These are phyloP conservation scores for Cephus sareptanus DNA, from an alignment of 2,888 invertebrate genomes.

Conservation along the genomic window DNA sequence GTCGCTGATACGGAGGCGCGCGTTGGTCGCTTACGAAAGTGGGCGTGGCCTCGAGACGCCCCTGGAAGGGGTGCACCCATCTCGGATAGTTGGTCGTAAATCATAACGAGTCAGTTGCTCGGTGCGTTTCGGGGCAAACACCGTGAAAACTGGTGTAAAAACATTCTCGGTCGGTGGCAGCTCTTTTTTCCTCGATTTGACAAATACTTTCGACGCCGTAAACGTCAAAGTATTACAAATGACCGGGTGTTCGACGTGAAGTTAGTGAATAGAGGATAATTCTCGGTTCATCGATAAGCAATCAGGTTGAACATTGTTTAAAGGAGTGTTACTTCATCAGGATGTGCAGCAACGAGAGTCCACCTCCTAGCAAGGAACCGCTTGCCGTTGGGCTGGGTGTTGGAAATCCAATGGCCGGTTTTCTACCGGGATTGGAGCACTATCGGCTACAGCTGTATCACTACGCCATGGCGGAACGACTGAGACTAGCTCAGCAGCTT, in stretches of 20 bases:
- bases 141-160: constrained; percentile 23
- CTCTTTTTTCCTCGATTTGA: neutral
- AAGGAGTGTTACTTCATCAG: neutral
- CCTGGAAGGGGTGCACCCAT: constrained; percentile 1
- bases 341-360: constrained; percentile 66
- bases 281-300: neutral
- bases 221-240: neutral
- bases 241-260: neutral
- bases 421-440: constrained; percentile 77
- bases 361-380: constrained; percentile 55
- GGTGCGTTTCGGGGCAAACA: constrained; percentile 49
- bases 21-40: constrained; percentile 24
- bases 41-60: constrained; percentile 26
- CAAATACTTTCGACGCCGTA: neutral
- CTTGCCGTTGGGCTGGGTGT: constrained; percentile 51
- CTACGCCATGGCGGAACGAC: constrained; percentile 86
- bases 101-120: constrained; percentile 62
- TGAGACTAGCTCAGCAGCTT: constrained; percentile 71
- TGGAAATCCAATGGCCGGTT: constrained; percentile 55
- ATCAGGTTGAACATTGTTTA: neutral
- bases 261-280: neutral
- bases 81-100: constrained; percentile 38
- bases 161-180: neutral
- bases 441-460: constrained; percentile 88
- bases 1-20: constrained; percentile 24